Base-by-base conservation (phyloP, 1,140 invertebrate genomes). In the Antheraea mylitta region DNA sequence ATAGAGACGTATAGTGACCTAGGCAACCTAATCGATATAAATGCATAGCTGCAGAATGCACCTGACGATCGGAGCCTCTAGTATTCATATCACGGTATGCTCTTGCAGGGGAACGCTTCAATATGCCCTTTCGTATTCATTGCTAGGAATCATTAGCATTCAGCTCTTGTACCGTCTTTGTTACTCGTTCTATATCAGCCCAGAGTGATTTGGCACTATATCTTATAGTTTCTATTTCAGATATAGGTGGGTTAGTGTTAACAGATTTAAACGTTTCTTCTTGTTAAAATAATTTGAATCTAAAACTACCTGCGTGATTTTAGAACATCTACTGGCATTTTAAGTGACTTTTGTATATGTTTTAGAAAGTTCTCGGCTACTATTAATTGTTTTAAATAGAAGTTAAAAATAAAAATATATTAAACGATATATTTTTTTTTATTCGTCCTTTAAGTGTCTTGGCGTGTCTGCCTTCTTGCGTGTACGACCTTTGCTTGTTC, bases 41-140 rank as follows among this genome's bases (percentile, higher is more conserved):
- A 61, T 61, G 60, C 60, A 36, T 10, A 30, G 22, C 60, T 61
- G 18, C 60, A 61, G 30, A 7, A 10, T 61, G 60, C 60, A 61
- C 10, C 60, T 36, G 45, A 61, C 60, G 13, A 30, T 30, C 9
- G 22, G 19, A 16, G 9, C 60, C 60, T n/a, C n/a, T 61, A 61
- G 19, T 61, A 61, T 61, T 61, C 60, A 61, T 10, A 16, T 61
- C 60, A 61, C 60, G 60, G 16, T 10, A 30, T 61, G 9, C 19
- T 61, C 60, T 61, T 61, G 60, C 19, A 61, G 9, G 60, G 18
- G 30, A 30, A 61, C 60, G 10, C 18, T 61, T 13, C 45, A 13
- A 61, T 30, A 61, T 61, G 60, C 60, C 18, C 60, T 61, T 61
- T 61, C 19, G 19, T 19, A 18, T 61, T 36, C 60, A 61, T 30